These are phyloP conservation scores for Pedicia rivosa DNA, from an alignment of 2,888 invertebrate species.

Conservation along the genomic window DNA sequence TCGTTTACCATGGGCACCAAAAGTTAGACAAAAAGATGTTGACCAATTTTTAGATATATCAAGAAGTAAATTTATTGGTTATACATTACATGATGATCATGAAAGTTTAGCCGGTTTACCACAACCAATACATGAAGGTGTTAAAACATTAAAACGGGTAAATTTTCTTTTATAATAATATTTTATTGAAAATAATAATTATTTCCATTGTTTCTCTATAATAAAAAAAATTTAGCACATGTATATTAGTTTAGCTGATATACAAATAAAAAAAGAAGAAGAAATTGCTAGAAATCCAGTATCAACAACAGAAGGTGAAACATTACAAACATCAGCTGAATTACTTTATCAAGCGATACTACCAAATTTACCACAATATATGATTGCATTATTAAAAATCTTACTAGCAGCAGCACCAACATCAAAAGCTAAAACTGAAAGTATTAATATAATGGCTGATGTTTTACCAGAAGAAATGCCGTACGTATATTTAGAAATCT, in stretches of 20 bases:
- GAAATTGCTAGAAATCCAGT: conserved; percentile 84
- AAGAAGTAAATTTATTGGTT: conserved; percentile 90
- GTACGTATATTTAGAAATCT: conserved; percentile 30
- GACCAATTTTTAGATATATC: conserved; percentile 85
- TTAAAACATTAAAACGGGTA: conserved; percentile 68
- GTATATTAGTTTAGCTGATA: conserved; percentile 83
- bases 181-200: too few relatives aligned
- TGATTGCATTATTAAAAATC: conserved; percentile 94
- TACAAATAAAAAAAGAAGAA: conserved; percentile 82
- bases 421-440: conserved; percentile 96
- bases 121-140: conserved; percentile 91
- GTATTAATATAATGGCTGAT: conserved; percentile 96
- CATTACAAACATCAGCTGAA: conserved; percentile 72
- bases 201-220: not conserved
- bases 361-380: conserved; percentile 91
- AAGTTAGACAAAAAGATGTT: conserved; percentile 86
- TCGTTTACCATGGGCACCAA: conserved; percentile 87
- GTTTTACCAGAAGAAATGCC: conserved; percentile 96
- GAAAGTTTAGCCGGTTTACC: conserved; percentile 89
- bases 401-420: conserved; percentile 95
- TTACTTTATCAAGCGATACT: conserved; percentile 85
- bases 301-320: conserved; percentile 64
- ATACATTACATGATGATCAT: conserved; percentile 71
- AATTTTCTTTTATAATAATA: too few relatives aligned
- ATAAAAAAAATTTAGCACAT: conserved; percentile 70